Base-by-base conservation (phyloP, 2,888 invertebrate species). In the Gymnoscelis rufifasciata region DNA sequence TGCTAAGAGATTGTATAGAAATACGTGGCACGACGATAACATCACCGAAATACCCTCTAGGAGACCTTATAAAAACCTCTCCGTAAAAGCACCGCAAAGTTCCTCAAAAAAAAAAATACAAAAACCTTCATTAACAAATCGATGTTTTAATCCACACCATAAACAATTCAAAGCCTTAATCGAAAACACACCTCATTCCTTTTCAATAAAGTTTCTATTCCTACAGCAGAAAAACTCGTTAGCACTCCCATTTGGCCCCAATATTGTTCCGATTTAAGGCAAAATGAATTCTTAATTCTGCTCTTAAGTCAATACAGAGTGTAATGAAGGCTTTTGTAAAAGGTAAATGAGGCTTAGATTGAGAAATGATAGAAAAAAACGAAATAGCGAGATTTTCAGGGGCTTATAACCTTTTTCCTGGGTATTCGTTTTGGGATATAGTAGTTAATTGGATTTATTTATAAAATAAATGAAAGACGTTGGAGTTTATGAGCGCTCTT, bases 201-300 rank as follows among this genome's bases (percentile, higher is more conserved):
- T 12, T 0, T 3, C 0, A 27, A 45, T 39, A 57, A 38, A 39
- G 48, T 10, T 1, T 12, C 38, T 42, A 39, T 11, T 52, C 4
- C 31, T 10, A 33, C 30, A 35, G 8, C 33, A 24, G n/a, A n/a
- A 33, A 43, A 54, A 45, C 55, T 57, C 55, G 56, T 59, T 59
- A 52, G 33, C 38, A 35, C 44, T 55, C 39, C 38, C 48, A 48
- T 52, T 54, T 38, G 7, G 28, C 43, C 14, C 10, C 38, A 52
- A 51, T 52, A 56, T 50, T 47, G 51, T 52, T 35, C 51, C 49
- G 56, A 57, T 56, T 46, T 51, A 47, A 46, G 51, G 40, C 46
- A 47, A 50, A 56, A 59, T 56, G 57, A 57, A 59, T 57, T 59
- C 53, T 59, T 59, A 61, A 61, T 59, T 52, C 28, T 39, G 49